Base-by-base conservation (phyloP, 2,888 invertebrate species). In the Uropetala carovei region DNA sequence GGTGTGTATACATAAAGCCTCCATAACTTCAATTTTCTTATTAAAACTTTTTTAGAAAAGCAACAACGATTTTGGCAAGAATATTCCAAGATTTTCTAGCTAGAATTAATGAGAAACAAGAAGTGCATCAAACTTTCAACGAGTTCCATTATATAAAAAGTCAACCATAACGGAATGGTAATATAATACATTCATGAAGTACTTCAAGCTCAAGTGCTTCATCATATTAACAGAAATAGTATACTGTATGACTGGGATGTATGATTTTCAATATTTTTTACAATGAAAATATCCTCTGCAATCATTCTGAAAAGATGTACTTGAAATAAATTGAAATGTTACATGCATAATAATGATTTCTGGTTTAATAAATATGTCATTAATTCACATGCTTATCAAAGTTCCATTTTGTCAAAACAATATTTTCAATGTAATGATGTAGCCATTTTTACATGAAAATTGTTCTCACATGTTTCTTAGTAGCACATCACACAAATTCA, bases 291-390 rank as follows among this genome's bases (percentile, higher is more conserved):
- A 43, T 43, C 5, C 43, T 43, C 5, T 43, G 43, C 43, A 43
- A 56, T 83, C 83, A 56, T 13, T 57, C 57, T 83, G 11, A n/a
- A 56, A 83, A 13, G 56, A 89, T 43, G 43, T n/a, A 58, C 64
- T 60, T 60, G 10, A 56, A 64, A 16, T 60, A 89, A 89, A 89
- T 64, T 4, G 10, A 68, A 89, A 64, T 43, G 64, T 64, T 56
- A 64, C 27, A 64, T 43, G 89, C 89, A 59, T 89, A 22, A 89
- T 16, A 89, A 7, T 59, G 64, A 58, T 27, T 64, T 89, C 64
- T 43, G n/a, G 18, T n/a, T 89, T 58, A 89, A 89, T 89, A 89
- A 89, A 89, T 89, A 89, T 18, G 60, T 89, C 11, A 89, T 30
- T 64, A 16, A n/a, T 4, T 64, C 68, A 89, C 30, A 64, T 43